Conservation (phyloP, 2,888 invertebrate genomes). For the Marasmarcha lunaedactyla region DNA sequence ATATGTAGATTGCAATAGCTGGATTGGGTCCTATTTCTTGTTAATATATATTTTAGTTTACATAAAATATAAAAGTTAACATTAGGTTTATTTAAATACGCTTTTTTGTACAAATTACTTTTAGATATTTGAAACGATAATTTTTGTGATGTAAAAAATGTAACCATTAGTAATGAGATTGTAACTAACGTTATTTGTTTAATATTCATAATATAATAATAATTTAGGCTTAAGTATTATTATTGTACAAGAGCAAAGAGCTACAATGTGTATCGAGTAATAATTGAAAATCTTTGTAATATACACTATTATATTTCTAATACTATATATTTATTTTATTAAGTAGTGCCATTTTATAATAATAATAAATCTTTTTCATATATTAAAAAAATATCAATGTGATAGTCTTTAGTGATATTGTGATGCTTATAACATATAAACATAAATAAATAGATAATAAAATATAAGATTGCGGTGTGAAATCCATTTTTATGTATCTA, state of each 20-base stretch:
- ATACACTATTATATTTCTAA: conserved; percentile 10
- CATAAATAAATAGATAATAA: too few species aligned
- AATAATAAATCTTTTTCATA: conserved; percentile 11
- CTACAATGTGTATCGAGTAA: conserved; percentile 55
- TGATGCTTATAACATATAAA: conserved; percentile 25
- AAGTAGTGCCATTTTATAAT: conserved; percentile 21
- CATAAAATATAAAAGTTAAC: not conserved
- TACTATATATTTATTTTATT: conserved; percentile 15
- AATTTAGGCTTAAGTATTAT: conserved; percentile 3
- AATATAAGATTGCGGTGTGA: too few species aligned
- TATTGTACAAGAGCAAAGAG: conserved; percentile 31
- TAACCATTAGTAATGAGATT: conserved; percentile 14
- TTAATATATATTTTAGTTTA: conserved; percentile 12
- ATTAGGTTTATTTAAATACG: not conserved
- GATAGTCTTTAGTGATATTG: conserved; percentile 46
- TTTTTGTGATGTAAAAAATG: not conserved
- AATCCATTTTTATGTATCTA: too few species aligned
- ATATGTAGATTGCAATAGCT: conserved; percentile 36
- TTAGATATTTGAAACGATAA: not conserved
- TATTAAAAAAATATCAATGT: conserved; percentile 26
- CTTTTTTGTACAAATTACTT: not conserved
- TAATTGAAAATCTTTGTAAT: conserved; percentile 39
- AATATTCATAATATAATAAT: conserved; percentile 1
- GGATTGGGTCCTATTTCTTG: conserved; percentile 43
- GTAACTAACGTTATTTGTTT: conserved; percentile 10